Evolutionary conservation across 2,888 invertebrate species (phyloP).

Genomic region (Euphydryas editha): DNA sequence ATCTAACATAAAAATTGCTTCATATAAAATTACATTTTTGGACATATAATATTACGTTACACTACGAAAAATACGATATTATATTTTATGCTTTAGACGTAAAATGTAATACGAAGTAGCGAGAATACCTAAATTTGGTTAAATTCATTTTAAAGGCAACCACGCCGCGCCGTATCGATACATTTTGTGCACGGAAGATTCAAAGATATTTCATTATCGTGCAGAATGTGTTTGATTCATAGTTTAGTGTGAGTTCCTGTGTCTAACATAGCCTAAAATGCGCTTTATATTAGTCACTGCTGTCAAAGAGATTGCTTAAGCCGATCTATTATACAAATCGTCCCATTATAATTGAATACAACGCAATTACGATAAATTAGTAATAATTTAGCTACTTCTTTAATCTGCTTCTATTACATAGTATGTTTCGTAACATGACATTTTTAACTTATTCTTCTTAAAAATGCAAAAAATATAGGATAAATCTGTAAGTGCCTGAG

Average conservation of each 20-base stretch:
- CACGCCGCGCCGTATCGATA: neutral
- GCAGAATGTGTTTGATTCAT: conserved; percentile 12
- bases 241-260: neutral
- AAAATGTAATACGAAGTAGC: too few relatives aligned
- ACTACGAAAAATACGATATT: too few relatives aligned
- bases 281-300: neutral
- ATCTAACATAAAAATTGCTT: too few relatives aligned
- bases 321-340: neutral
- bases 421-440: too few relatives aligned
- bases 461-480: too few relatives aligned
- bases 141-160: neutral
- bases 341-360: neutral
- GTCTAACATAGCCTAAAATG: neutral
- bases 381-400: too few relatives aligned
- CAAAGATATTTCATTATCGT: conserved; percentile 3
- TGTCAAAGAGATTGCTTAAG: neutral
- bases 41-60: too few relatives aligned
- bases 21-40: too few relatives aligned
- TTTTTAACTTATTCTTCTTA: too few relatives aligned
- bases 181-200: conserved; percentile 1
- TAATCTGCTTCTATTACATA: too few relatives aligned
- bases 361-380: neutral
- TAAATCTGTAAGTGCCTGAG: too few relatives aligned
- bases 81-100: neutral
- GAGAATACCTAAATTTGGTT: neutral